Percentiles rank a stretch among this genome's conserved stretches.
phyloP scores from a whole-genome alignment of 1,140 invertebrate species.

The Zaprionus davidi region DNA sequence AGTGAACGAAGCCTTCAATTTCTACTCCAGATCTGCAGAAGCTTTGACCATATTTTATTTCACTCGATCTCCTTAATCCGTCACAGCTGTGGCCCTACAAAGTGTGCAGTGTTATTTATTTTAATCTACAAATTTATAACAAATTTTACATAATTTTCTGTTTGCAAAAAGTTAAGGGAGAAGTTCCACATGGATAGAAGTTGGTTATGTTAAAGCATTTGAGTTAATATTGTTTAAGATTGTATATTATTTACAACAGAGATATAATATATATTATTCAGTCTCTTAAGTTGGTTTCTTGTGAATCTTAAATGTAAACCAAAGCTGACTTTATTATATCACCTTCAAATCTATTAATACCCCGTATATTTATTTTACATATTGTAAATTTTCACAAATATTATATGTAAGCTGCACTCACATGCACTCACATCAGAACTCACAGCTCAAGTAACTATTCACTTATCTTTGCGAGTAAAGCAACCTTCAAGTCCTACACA shows the following conservation, averaged over 20 bases:
- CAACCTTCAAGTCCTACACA: neutral
- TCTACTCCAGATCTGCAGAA: neutral
- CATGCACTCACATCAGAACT: too few species aligned
- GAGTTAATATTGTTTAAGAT: neutral
- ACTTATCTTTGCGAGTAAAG: neutral
- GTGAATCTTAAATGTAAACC: too few species aligned
- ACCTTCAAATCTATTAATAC: too few species aligned
- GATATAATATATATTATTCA: too few species aligned
- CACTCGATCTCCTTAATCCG: conserved; percentile 8
- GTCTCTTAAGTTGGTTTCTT: too few species aligned
- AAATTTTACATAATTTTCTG: neutral
- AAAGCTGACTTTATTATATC: too few species aligned
- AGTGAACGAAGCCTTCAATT: conserved; percentile 2
- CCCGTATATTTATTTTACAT: neutral
- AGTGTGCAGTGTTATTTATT: conserved; percentile 8
- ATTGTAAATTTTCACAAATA: neutral
- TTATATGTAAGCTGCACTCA: neutral
- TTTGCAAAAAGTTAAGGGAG: neutral
- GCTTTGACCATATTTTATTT: conserved; percentile 25
- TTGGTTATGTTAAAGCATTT: neutral
- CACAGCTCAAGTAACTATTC: too few species aligned
- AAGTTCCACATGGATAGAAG: too few species aligned
- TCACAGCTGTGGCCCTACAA: conserved; percentile 7
- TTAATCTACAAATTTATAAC: neutral
- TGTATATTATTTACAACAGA: too few species aligned